These are phyloP conservation scores for Montipora efflorescens DNA, from an alignment of 64 coral and sea anemone species.

Conservation along the genomic window DNA sequence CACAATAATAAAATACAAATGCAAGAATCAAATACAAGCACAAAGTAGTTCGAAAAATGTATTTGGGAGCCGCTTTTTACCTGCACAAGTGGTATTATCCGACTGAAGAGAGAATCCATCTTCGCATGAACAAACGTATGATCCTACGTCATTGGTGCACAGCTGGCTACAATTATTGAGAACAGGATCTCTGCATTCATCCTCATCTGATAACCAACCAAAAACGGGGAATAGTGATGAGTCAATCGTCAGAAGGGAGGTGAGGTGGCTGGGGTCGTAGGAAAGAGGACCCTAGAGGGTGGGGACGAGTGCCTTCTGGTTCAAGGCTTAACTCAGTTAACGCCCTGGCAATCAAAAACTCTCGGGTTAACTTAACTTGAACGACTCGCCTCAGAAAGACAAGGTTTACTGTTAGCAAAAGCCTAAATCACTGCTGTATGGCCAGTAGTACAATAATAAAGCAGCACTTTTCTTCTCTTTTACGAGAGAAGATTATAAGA, in stretches of 20 bases:
- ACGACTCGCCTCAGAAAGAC: too few relatives aligned
- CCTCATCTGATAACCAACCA: constrained; percentile 13
- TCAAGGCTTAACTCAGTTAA: too few relatives aligned
- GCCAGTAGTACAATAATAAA: too few relatives aligned
- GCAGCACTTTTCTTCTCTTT: too few relatives aligned
- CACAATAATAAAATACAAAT: too few relatives aligned
- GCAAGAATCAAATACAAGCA: background rate
- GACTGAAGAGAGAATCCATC: constrained; percentile 22
- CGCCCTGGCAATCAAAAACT: too few relatives aligned
- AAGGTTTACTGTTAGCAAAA: too few relatives aligned
- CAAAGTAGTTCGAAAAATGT: background rate
- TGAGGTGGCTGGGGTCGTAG: too few relatives aligned
- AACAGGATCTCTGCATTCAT: constrained; percentile 7
- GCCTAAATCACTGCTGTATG: too few relatives aligned
- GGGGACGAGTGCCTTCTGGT: too few relatives aligned
- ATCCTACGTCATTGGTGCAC: constrained; percentile 2
- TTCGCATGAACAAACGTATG: constrained; percentile 30
- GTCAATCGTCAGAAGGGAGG: background rate
- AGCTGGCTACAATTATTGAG: constrained; percentile 31
- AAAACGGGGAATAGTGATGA: background rate
- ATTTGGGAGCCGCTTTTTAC: background rate
- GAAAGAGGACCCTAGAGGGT: background rate
- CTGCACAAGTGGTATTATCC: constrained; percentile 2
- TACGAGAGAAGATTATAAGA: too few relatives aligned
- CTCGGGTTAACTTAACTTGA: too few relatives aligned